Base-by-base conservation (phyloP, 2,797 vertebrate genomes). In the Tragopan temminckii region DNA sequence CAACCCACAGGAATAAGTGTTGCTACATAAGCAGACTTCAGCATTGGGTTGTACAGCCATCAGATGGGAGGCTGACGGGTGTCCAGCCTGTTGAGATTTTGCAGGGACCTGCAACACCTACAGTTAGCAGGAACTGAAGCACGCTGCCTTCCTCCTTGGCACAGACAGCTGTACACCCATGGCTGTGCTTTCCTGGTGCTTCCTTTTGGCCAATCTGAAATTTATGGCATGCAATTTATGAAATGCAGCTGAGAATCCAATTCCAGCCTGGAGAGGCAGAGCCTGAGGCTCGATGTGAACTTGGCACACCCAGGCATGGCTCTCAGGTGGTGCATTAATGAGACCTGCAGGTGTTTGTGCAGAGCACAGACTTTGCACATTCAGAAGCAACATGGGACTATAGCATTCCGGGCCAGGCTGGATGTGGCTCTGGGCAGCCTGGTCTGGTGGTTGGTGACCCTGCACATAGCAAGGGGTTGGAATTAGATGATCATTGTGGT, bases 101-200 rank as follows among this genome's bases (percentile, higher is more conserved):
- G 77, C 64, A 48, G 31, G 50, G 53, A 53, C 61, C 46, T 45
- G 83, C 64, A 45, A n/a, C 40, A 69, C 53, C 55, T 80, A 57
- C 69, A 40, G 8, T 35, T 20, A 46, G 29, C 2, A 18, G 59
- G 24, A 15, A 63, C 9, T 29, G 68, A 64, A 61, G 23, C 36
- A 43, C 0, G 0, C 0, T 2, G 10, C 50, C 27, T n/a, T 55
- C 53, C 31, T 55, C 61, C 24, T 35, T 0, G 0, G 19, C 0
- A 2, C 29, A 45, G 63, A 72, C 38, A 59, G 29, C 72, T 25
- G 0, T n/a, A 38, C 45, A 10, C 21, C 48, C 5, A 11, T 8
- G 45, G 12, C 33, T 59, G 45, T 50, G 33, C 57, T 55, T 59
- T 13, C 53, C 35, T 38, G 42, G 11, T 4, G 3, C 10, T 88